Evolutionary conservation across 2,888 invertebrate genomes (phyloP).

Genomic region (Acanthosoma haemorrhoidale): DNA sequence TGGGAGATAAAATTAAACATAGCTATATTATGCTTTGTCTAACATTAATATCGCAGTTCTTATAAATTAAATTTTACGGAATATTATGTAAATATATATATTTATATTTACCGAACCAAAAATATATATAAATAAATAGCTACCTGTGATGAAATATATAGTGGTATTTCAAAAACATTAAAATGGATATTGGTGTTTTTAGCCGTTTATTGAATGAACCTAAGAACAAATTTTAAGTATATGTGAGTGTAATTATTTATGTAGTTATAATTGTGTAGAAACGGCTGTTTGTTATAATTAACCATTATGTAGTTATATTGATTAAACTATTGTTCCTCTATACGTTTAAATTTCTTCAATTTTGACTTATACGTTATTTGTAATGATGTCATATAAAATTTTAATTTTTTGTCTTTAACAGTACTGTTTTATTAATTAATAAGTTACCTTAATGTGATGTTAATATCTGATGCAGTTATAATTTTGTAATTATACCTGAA

Average conservation of each 20-base stretch:
- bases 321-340: neutral
- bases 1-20: too few relatives aligned
- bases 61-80: neutral
- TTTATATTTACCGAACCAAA: neutral
- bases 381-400: neutral
- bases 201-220: neutral
- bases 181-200: too few relatives aligned
- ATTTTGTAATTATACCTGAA: neutral
- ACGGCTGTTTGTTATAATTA: neutral
- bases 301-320: neutral
- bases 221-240: neutral
- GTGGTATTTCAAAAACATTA: too few relatives aligned
- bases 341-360: neutral
- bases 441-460: constrained; percentile 1
- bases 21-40: neutral
- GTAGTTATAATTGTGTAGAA: neutral
- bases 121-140: neutral
- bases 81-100: too few relatives aligned
- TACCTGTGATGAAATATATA: neutral
- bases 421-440: neutral
- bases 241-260: neutral
- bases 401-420: neutral
- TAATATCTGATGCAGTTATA: neutral
- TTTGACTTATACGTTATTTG: neutral
- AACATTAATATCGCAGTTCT: neutral